Base-by-base conservation (phyloP, 2,888 invertebrate genomes). In the Sinohyriopsis cumingii region DNA sequence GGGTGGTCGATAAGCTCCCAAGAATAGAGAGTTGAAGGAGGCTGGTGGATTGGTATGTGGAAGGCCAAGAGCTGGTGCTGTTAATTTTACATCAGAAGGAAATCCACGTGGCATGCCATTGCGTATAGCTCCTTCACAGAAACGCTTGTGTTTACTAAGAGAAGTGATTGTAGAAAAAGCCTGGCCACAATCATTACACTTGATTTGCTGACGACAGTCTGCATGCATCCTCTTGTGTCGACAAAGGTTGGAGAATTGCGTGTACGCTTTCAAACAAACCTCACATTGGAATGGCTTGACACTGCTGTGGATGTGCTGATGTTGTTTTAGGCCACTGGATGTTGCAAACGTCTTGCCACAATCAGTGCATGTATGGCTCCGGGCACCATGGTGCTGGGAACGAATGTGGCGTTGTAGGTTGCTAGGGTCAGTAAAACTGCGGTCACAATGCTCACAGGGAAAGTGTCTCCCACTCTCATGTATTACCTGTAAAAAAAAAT, bases 141-240 rank as follows among this genome's bases (percentile, higher is more conserved):
- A 97, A 81, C 97, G 93, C 91, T 97, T 97, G 91, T 99, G 99
- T 88, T 99, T 99, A 78, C 96, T 94, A 65, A 99, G 92, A 53
- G 97, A 95, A 4, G 97, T 96, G 72, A 95, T 94, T 0, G 97
- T 97, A 71, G 94, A 95, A 91, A 98, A 99, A 55, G 95, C 94
- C 88, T 97, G 96, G 45, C 95, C 94, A 89, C 98, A 99, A 93
- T 97, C 97, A 86, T 93, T 94, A 91, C 98, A 99, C 92, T 96
- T 97, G 87, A 96, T 95, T 82, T 89, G 94, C 91, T 95, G 95
- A 85, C 97, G 95, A 90, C 98, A 99, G 89, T 96, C 95, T 68
- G 95, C 94, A 92, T 99, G 99, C 97, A 99, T 98, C 71, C 99
- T 96, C 89, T 97, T 98, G 92, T 99, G 99, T n/a, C 99, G 95